Conservation (phyloP, 2,888 invertebrate genomes). For the Thyatira batis region DNA sequence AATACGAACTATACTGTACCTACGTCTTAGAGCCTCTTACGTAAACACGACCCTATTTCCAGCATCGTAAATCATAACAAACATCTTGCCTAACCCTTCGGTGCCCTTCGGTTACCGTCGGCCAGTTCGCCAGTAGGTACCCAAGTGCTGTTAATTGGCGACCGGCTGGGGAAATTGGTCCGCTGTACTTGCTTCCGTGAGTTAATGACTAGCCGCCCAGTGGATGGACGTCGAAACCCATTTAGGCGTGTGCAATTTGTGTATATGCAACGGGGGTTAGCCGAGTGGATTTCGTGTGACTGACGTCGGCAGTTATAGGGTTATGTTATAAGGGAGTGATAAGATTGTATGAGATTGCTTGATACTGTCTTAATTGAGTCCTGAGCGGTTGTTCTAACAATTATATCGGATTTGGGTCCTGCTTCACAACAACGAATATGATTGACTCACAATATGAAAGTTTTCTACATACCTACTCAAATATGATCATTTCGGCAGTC, state of each 20-base stretch:
- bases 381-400: background rate
- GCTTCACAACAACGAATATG: background rate
- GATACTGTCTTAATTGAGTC: background rate
- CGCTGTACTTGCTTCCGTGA: conserved; percentile 79
- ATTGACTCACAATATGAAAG: too few species aligned
- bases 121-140: conserved; percentile 49
- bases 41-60: conserved; percentile 37
- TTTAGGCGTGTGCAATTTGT: conserved; percentile 79
- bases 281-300: conserved; percentile 56
- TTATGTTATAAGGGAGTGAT: conserved; percentile 11
- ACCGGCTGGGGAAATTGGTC: conserved; percentile 77
- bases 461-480: too few species aligned
- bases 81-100: conserved; percentile 76
- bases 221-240: conserved; percentile 77
- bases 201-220: conserved; percentile 78
- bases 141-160: conserved; percentile 78
- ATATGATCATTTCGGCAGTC: too few species aligned
- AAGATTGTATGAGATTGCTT: conserved; percentile 5
- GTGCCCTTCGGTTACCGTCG: conserved; percentile 67
- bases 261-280: conserved; percentile 66
- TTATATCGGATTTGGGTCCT: background rate
- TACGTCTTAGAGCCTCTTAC: background rate
- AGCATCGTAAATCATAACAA: conserved; percentile 76
- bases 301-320: conserved; percentile 37
- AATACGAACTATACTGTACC: conserved; percentile 6